These are phyloP conservation scores for Myathropa florea DNA, from an alignment of 2,888 invertebrate genomes.

Conservation along the genomic window DNA sequence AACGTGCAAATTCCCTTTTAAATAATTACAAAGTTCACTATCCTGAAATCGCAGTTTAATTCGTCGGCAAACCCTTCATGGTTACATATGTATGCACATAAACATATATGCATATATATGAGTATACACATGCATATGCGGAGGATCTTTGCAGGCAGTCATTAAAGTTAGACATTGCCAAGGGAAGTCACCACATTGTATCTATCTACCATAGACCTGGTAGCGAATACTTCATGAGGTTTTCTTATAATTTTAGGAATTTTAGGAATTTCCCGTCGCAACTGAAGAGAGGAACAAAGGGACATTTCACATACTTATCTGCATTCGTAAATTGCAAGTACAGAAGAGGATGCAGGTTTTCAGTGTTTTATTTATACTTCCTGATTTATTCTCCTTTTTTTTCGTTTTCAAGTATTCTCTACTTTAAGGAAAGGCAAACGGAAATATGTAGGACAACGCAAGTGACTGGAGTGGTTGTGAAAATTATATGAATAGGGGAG, in stretches of 20 bases:
- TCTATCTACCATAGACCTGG: background rate
- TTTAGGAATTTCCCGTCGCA: conserved; percentile 51
- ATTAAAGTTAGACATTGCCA: conserved; percentile 55
- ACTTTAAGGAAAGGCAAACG: background rate
- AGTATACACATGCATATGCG: background rate
- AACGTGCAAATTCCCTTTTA: conserved; percentile 13
- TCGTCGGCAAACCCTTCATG: conserved; percentile 48
- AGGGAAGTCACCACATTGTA: conserved; percentile 34
- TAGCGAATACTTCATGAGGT: conserved; percentile 23
- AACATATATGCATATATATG: background rate
- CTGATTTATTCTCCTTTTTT: conserved; percentile 14
- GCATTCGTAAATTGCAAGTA: conserved; percentile 47
- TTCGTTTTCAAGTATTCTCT: background rate
- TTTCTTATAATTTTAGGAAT: conserved; percentile 54
- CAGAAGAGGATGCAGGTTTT: conserved; percentile 34
- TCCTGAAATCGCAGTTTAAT: conserved; percentile 41
- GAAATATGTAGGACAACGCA: conserved; percentile 26
- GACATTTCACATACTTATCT: conserved; percentile 41
- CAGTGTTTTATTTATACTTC: conserved; percentile 41
- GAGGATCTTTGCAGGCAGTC: conserved; percentile 48
- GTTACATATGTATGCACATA: background rate
- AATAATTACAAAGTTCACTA: conserved; percentile 43
- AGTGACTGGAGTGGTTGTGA: conserved; percentile 24
- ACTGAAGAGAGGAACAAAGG: conserved; percentile 6
- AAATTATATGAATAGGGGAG: conserved; percentile 8